A percentile compares a stretch with the other conserved stretches of the same genome.
Conservation (phyloP, 1,140 invertebrate species). For the Agrypnia vestita region DNA sequence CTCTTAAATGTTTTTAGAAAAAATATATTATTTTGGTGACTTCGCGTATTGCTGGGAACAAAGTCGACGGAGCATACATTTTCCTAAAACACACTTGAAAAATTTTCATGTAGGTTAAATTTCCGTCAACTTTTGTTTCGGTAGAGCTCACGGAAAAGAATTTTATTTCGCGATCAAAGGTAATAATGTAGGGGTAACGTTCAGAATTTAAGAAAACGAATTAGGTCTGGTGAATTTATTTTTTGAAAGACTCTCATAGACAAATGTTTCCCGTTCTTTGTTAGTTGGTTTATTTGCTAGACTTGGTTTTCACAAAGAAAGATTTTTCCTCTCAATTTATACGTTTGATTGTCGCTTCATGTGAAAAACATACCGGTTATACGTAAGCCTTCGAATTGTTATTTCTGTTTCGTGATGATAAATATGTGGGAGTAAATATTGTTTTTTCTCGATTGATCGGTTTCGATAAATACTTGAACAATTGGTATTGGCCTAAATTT, state of each 20-base stretch:
- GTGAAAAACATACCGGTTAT: not conserved
- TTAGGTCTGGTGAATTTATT: not conserved
- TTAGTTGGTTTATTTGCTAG: slow-evolving; percentile 3
- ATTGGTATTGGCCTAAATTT: no score
- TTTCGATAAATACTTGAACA: no score
- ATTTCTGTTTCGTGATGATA: no score
- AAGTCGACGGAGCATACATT: not conserved
- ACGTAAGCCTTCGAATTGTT: no score
- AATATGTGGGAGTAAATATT: no score
- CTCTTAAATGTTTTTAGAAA: slow-evolving; percentile 9
- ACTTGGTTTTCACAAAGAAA: not conserved
- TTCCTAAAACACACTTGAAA: not conserved
- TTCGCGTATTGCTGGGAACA: slow-evolving; percentile 6
- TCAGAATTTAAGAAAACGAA: slow-evolving; percentile 20
- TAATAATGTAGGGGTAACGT: slow-evolving; percentile 15
- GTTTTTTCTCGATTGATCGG: no score
- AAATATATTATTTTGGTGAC: slow-evolving; percentile 17
- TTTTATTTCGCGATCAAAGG: slow-evolving; percentile 29
- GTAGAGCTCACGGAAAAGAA: slow-evolving; percentile 19
- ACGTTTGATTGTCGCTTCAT: slow-evolving; percentile 3
- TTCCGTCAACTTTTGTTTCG: slow-evolving; percentile 26
- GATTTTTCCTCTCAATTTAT: not conserved
- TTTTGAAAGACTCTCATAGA: slow-evolving; percentile 9
- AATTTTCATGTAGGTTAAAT: not conserved
- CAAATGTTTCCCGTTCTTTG: not conserved